Conservation (phyloP, 64 coral and sea anemone species). For the Porites lutea region DNA sequence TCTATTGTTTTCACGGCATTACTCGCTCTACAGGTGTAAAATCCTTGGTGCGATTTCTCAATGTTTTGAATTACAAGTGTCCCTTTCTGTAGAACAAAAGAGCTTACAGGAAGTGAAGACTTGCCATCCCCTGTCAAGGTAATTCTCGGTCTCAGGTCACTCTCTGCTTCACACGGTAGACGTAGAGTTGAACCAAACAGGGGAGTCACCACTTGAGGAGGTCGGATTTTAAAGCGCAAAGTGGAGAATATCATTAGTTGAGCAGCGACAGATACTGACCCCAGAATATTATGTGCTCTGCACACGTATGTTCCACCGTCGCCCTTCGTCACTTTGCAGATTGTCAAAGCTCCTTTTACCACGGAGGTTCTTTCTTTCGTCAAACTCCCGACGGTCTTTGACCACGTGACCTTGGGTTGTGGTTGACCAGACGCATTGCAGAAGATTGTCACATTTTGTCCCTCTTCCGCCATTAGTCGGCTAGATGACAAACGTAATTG, state of each 20-base stretch:
- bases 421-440: conserved; percentile 62
- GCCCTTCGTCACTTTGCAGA: neutral
- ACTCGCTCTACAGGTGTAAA: conserved; percentile 1
- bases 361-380: neutral
- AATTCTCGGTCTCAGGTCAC: neutral
- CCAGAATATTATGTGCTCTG: conserved; percentile 9
- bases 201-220: neutral
- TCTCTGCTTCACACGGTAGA: neutral
- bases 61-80: neutral
- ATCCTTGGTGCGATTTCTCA: neutral
- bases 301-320: conserved; percentile 6
- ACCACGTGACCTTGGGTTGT: conserved; percentile 35
- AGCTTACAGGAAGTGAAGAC: neutral
- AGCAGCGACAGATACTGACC: neutral
- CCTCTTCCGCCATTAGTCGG: neutral
- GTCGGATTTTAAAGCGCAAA: neutral
- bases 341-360: neutral
- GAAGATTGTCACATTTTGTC: neutral
- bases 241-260: neutral
- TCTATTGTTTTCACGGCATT: neutral
- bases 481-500: conserved; percentile 1
- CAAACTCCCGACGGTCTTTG: neutral
- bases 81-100: neutral
- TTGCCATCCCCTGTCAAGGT: neutral
- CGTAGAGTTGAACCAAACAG: neutral